Evolutionary conservation across 2,797 vertebrate genomes (phyloP).

Genomic region (Gambelia wislizenii): DNA sequence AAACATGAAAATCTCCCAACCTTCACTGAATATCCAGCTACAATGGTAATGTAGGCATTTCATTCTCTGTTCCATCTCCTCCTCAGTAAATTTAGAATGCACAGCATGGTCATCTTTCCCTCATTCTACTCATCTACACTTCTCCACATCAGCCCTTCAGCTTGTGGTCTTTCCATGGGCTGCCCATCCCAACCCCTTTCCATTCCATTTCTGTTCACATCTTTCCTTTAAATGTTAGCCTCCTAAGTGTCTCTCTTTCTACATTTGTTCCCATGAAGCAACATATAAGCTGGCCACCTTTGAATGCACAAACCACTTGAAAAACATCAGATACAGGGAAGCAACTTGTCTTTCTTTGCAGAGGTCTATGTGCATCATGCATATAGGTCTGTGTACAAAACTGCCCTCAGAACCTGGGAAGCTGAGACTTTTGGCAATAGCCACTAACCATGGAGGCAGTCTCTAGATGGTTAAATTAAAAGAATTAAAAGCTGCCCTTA

Average conservation of each 20-base stretch:
- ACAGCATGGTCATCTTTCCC: background rate
- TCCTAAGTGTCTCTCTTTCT: background rate
- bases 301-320: too few relatives aligned
- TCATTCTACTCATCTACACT: background rate
- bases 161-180: background rate
- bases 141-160: background rate
- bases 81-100: background rate
- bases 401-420: background rate
- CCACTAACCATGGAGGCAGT: background rate
- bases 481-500: background rate
- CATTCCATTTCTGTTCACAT: background rate
- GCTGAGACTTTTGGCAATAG: too few relatives aligned
- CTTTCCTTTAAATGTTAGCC: background rate
- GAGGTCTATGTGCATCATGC: too few relatives aligned
- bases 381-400: background rate
- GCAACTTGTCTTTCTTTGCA: too few relatives aligned
- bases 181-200: background rate
- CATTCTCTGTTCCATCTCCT: background rate
- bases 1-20: background rate
- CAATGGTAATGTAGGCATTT: too few relatives aligned
- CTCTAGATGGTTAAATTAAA: background rate
- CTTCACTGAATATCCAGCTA: background rate
- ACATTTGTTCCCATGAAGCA: background rate
- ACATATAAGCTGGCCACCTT: background rate
- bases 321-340: too few relatives aligned